Evolutionary conservation across 2,888 invertebrate genomes (phyloP).

Genomic region (Stegophylla sp.): DNA sequence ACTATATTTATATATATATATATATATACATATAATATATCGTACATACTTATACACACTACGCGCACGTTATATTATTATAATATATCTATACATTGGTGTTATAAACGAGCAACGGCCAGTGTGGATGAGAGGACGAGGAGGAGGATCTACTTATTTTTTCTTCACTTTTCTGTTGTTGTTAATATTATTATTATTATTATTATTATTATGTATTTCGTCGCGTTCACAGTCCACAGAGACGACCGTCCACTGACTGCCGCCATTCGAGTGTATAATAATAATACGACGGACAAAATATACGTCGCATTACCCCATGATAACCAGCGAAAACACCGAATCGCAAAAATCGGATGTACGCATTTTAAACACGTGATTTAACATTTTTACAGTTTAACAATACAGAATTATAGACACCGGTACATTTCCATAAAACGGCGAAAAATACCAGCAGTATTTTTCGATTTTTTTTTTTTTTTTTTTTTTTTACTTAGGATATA

Average conservation of each 20-base stretch:
- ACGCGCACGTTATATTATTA: not conserved
- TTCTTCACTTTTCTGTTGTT: not conserved
- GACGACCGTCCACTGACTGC: not conserved
- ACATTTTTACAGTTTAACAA: no score
- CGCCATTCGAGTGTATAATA: not conserved
- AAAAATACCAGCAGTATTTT: no score
- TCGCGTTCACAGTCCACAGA: not conserved
- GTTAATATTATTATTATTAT: not conserved
- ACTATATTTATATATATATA: slow-evolving; percentile 3
- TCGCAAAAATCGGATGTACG: not conserved
- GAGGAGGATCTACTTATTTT: slow-evolving; percentile 1
- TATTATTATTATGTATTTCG: not conserved
- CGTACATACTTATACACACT: not conserved
- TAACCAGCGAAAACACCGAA: not conserved
- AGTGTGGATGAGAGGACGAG: no score
- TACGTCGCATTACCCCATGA: not conserved
- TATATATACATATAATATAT: not conserved
- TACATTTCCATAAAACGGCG: no score
- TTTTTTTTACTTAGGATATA: no score
- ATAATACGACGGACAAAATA: not conserved
- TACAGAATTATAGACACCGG: no score
- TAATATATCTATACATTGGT: not conserved
- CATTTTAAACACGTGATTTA: no score
- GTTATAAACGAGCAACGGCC: slow-evolving; percentile 35
- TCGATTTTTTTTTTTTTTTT: no score